A percentile compares a stretch with the other conserved stretches of the same genome.
phyloP scores from a whole-genome alignment of 2,113 vertebrate genomes.

The Menidia beryllina region DNA sequence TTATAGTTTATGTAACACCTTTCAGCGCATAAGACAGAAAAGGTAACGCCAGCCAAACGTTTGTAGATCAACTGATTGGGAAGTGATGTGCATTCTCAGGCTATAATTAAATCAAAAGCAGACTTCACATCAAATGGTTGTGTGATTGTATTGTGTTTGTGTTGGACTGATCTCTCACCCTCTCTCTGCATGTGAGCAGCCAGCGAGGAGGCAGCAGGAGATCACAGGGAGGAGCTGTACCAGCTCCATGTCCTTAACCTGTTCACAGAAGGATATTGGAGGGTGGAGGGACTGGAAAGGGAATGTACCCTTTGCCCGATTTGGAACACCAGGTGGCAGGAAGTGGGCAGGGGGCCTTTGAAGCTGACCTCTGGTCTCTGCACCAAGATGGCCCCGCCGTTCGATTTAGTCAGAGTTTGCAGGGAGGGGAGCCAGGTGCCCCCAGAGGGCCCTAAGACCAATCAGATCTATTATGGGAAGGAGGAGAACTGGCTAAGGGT shows the following conservation, averaged over 20 bases:
- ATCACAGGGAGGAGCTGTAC: slow-evolving; percentile 67
- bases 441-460: slow-evolving; percentile 54
- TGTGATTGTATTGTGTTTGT: slow-evolving; percentile 52
- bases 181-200: slow-evolving; percentile 55
- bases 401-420: slow-evolving; percentile 74
- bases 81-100: slow-evolving; percentile 20
- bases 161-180: slow-evolving; percentile 72
- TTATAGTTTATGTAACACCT: slow-evolving; percentile 4
- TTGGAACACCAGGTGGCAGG: slow-evolving; percentile 74
- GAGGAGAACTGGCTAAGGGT: slow-evolving; percentile 37
- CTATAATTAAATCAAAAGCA: slow-evolving; percentile 71
- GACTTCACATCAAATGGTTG: slow-evolving; percentile 59
- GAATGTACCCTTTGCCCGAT: slow-evolving; percentile 54
- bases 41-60: neutral
- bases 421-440: slow-evolving; percentile 76
- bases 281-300: slow-evolving; percentile 46
- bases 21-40: neutral
- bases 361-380: slow-evolving; percentile 78
- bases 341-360: slow-evolving; percentile 79
- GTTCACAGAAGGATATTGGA: slow-evolving; percentile 46
- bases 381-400: slow-evolving; percentile 58
- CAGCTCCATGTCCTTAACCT: slow-evolving; percentile 68
- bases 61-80: neutral
- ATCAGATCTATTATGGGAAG: slow-evolving; percentile 56
- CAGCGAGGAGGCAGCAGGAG: slow-evolving; percentile 53